A percentile compares a stretch with the other conserved stretches of the same genome.
These are phyloP conservation scores for Chrysomela aeneicollis DNA, from an alignment of 2,888 invertebrate genomes.

Conservation along the genomic window DNA sequence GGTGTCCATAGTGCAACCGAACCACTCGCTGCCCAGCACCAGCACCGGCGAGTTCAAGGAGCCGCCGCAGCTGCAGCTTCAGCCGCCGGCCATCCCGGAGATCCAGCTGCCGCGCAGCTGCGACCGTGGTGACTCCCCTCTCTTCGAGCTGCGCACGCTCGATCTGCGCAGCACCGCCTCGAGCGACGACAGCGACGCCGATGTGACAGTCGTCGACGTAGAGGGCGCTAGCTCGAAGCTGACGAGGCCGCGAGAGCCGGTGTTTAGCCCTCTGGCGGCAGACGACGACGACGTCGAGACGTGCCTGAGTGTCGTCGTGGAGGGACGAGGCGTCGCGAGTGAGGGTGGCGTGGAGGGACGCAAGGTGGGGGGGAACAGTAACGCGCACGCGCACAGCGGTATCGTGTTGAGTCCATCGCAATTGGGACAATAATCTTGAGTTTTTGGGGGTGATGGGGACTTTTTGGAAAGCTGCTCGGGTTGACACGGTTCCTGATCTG, in stretches of 20 bases:
- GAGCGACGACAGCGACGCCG: conserved; percentile 52
- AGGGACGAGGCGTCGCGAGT: conserved; percentile 53
- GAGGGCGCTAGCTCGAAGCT: conserved; percentile 50
- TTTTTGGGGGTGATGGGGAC: conserved; percentile 30
- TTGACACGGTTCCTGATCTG: too few relatives aligned
- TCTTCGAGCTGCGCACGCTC: conserved; percentile 61
- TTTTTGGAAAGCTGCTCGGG: too few relatives aligned
- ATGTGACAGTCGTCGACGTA: conserved; percentile 46
- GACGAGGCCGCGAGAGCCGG: conserved; percentile 55
- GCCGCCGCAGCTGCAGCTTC: conserved; percentile 50
- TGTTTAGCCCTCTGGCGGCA: conserved; percentile 50
- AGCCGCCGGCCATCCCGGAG: conserved; percentile 47
- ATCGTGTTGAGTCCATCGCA: conserved; percentile 72
- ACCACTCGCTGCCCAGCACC: conserved; percentile 58
- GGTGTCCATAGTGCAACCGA: conserved; percentile 58
- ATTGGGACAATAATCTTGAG: conserved; percentile 62
- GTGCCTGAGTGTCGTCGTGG: conserved; percentile 62
- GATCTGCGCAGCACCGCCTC: conserved; percentile 56
- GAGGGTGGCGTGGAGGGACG: conserved; percentile 40
- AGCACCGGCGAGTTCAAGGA: conserved; percentile 57
- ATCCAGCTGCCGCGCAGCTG: conserved; percentile 48
- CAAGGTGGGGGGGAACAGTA: conserved; percentile 39
- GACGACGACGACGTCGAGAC: conserved; percentile 62
- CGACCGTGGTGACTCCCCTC: conserved; percentile 52
- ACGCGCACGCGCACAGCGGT: conserved; percentile 62